Base-by-base conservation (phyloP, 2,888 invertebrate species). In the Embidobia sp. region DNA sequence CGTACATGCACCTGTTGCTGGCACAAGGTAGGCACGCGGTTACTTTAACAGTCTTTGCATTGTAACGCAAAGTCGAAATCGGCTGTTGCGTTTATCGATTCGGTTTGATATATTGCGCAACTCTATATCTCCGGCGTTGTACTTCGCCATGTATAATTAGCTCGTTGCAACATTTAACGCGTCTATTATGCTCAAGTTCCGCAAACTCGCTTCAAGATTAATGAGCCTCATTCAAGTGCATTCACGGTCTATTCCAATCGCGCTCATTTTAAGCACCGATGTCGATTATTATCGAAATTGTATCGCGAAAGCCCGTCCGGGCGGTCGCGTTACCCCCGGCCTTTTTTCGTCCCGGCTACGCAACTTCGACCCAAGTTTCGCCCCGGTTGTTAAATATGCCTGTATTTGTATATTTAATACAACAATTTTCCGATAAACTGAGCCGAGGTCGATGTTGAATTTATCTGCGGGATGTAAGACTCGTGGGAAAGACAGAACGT, bases 1-100 rank as follows among this genome's bases (percentile, higher is more conserved):
- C 76, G 59, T 76, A 48, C 59, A 49, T 66, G 67, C 72, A 77
- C 77, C 72, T 77, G 77, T 77, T 77, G 77, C 77, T 77, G 40
- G 61, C 31, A 29, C 33, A 63, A 72, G 72, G 61, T 67, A 64
- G 69, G 69, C 67, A 40, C 48, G 57, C 49, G 57, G 66, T 77
- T 72, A 67, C 67, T 63, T 73, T 57, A 77, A 61, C 67, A 63
- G 67, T 67, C 66, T 72, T 69, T 72, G 69, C 73, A 73, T 59
- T 51, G 64, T 63, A 64, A 59, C 69, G 51, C 22, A 53, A 75
- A 75, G 69, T 46, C 33, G 46, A 64, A 76, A 70, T 70, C 48
- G 42, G 13, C 53, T 51, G 59, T 51, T 48, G 33, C 59, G 53
- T 59, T 64, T 70, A 70, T 70, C 70, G 69, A 69, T 69, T 75